Percentiles rank a stretch among this genome's conserved stretches.
Conservation (phyloP, 2,113 vertebrate species). For the Percina caprodes region DNA sequence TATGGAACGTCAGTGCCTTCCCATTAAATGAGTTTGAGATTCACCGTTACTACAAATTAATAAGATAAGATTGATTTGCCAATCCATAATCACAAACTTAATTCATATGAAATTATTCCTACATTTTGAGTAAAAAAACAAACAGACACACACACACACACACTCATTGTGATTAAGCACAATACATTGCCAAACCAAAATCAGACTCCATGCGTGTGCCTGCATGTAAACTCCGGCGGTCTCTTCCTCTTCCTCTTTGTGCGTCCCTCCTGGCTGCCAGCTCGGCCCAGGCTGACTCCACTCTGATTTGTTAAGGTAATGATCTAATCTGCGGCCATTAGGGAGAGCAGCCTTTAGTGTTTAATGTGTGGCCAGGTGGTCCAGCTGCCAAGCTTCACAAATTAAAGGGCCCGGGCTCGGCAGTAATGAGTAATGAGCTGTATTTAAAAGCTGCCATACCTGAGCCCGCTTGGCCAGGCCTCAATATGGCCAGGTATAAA, state of each 20-base stretch:
- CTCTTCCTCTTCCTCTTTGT: conserved; percentile 36
- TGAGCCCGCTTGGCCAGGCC: conserved; percentile 63
- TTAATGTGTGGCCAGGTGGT: conserved; percentile 84
- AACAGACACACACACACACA: not conserved
- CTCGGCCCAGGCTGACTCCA: conserved; percentile 46
- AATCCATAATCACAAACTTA: too few relatives aligned
- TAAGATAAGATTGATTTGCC: too few relatives aligned
- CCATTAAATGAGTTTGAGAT: too few relatives aligned
- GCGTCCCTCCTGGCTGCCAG: conserved; percentile 47
- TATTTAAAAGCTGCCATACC: conserved; percentile 77
- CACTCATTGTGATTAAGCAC: not conserved
- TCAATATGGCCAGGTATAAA: conserved; percentile 76
- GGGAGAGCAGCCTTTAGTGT: conserved; percentile 79
- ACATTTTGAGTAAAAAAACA: too few relatives aligned
- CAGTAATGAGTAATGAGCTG: conserved; percentile 81
- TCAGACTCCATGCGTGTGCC: conserved; percentile 1
- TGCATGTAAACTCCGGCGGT: not conserved
- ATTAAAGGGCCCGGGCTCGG: conserved; percentile 71
- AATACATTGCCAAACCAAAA: conserved; percentile 2
- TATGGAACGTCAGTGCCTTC: too few relatives aligned
- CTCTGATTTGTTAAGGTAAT: conserved; percentile 80
- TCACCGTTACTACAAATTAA: too few relatives aligned
- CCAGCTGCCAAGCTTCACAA: conserved; percentile 74
- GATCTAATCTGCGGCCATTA: conserved; percentile 80
- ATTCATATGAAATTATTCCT: too few relatives aligned